These are phyloP conservation scores for Bacillus rossius DNA, from an alignment of 1,140 invertebrate genomes.

Conservation along the genomic window DNA sequence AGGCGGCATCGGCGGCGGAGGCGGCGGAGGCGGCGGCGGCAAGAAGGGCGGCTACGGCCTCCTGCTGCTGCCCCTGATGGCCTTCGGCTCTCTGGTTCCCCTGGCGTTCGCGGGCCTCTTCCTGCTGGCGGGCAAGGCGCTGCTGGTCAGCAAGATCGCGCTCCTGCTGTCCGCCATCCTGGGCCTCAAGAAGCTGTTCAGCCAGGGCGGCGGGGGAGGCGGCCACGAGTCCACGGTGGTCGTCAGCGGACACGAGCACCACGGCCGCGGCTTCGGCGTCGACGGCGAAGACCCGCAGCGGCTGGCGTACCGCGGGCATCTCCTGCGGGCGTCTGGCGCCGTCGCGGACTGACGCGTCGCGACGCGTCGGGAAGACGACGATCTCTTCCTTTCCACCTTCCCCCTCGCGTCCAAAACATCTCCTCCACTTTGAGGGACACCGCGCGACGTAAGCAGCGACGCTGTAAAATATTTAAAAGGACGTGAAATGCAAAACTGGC, in stretches of 20 bases:
- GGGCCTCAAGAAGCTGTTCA: slow-evolving; percentile 72
- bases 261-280: not conserved
- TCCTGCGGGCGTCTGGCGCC: too few species aligned
- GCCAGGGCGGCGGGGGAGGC: slow-evolving; percentile 44
- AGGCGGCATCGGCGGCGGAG: slow-evolving; percentile 13
- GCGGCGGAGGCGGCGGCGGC: slow-evolving; percentile 53
- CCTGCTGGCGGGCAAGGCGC: slow-evolving; percentile 72
- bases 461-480: too few species aligned
- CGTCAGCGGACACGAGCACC: slow-evolving; percentile 2
- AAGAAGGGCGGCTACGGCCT: slow-evolving; percentile 65
- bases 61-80: slow-evolving; percentile 66
- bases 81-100: slow-evolving; percentile 71
- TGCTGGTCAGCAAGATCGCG: slow-evolving; percentile 77
- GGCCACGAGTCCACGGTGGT: slow-evolving; percentile 44
- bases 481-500: too few species aligned
- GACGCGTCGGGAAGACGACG: too few species aligned
- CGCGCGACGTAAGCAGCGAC: too few species aligned
- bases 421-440: too few species aligned
- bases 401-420: too few species aligned
- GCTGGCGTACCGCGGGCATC: not conserved
- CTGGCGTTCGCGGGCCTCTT: slow-evolving; percentile 71
- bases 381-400: too few species aligned
- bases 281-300: not conserved
- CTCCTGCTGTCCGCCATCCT: slow-evolving; percentile 74
- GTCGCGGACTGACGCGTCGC: too few species aligned